Percentiles rank a stretch among this genome's conserved stretches.
These are phyloP conservation scores for Sinotaia quadrata DNA, from an alignment of 2,888 invertebrate genomes.

Conservation along the genomic window DNA sequence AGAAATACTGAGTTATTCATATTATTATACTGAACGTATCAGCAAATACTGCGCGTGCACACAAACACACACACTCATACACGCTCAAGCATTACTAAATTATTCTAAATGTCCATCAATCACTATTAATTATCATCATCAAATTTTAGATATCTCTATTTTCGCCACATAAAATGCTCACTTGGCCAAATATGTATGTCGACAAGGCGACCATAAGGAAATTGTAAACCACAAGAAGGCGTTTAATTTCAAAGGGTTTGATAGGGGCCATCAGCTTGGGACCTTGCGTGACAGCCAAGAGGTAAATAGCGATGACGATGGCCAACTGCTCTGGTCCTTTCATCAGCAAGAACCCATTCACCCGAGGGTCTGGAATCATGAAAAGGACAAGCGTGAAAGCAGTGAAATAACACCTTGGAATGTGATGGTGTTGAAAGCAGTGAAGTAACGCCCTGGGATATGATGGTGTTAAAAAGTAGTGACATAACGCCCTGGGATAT, in stretches of 20 bases:
- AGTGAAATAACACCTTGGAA: neutral
- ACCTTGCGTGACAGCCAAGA: constrained; percentile 48
- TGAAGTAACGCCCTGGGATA: neutral
- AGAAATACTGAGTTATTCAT: too few relatives aligned
- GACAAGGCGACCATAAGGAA: constrained; percentile 51
- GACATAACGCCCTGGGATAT: too few relatives aligned
- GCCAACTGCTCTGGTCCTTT: constrained; percentile 49
- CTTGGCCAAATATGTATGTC: constrained; percentile 57
- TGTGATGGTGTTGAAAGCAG: neutral
- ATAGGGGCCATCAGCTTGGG: constrained; percentile 53
- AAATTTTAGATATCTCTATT: too few relatives aligned
- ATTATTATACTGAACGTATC: too few relatives aligned
- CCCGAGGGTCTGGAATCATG: constrained; percentile 50
- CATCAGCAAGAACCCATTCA: constrained; percentile 57
- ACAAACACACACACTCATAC: too few relatives aligned
- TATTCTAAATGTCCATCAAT: too few relatives aligned
- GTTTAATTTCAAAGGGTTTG: constrained; percentile 47
- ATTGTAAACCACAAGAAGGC: constrained; percentile 52
- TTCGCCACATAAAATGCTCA: constrained; percentile 27
- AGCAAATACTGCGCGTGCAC: too few relatives aligned
- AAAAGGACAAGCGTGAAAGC: neutral
- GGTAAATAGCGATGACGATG: constrained; percentile 50
- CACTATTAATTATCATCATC: too few relatives aligned
- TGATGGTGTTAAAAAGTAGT: too few relatives aligned
- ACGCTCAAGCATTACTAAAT: too few relatives aligned